Percentiles rank a stretch among this genome's conserved stretches.
Conservation (phyloP, 2,888 invertebrate species). For the Drosophila cognata region DNA sequence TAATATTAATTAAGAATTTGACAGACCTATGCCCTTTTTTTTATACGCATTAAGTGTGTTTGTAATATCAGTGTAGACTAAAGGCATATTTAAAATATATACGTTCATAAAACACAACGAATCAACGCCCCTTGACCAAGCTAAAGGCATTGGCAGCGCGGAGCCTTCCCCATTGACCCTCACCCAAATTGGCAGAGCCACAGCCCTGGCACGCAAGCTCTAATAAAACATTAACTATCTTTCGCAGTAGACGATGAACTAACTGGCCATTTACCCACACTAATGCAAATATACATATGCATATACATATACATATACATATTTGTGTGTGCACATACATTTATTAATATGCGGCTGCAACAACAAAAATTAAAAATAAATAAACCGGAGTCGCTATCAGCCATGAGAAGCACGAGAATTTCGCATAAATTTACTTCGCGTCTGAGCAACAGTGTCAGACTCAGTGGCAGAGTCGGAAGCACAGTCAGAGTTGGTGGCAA, state of each 20-base stretch:
- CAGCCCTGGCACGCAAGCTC: slow-evolving; percentile 70
- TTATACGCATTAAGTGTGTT: background rate
- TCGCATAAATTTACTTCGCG: slow-evolving; percentile 68
- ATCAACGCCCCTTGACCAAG: slow-evolving; percentile 45
- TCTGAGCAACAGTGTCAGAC: slow-evolving; percentile 3
- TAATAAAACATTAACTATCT: slow-evolving; percentile 37
- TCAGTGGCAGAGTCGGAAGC: background rate
- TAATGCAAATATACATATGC: slow-evolving; percentile 27
- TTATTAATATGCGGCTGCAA: slow-evolving; percentile 46
- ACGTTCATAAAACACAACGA: slow-evolving; percentile 1
- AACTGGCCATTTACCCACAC: slow-evolving; percentile 45
- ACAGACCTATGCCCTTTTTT: background rate
- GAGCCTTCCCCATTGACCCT: slow-evolving; percentile 73
- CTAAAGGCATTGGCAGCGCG: slow-evolving; percentile 21
- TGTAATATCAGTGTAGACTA: background rate
- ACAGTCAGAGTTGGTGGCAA: background rate
- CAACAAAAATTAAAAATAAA: background rate
- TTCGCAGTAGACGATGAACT: slow-evolving; percentile 34
- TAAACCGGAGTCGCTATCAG: slow-evolving; percentile 37
- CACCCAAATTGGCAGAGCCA: slow-evolving; percentile 65
- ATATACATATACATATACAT: slow-evolving; percentile 6
- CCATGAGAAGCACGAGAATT: slow-evolving; percentile 74
- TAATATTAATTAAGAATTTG: background rate
- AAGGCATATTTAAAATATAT: slow-evolving; percentile 8
- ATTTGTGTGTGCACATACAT: slow-evolving; percentile 30